Base-by-base conservation (phyloP, 2,797 vertebrate species). In the Helostoma temminkii region DNA sequence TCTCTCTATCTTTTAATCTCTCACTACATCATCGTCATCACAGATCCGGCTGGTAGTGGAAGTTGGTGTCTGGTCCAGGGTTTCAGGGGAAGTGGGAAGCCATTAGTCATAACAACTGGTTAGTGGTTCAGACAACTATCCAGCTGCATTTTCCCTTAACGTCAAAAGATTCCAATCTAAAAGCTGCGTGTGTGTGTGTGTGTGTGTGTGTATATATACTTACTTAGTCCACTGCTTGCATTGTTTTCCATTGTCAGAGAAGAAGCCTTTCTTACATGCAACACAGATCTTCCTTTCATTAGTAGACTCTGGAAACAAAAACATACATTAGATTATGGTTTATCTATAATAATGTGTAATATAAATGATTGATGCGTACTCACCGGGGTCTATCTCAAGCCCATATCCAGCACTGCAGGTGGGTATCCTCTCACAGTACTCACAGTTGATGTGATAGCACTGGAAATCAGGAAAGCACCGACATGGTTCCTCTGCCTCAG, bases 181-280 rank as follows among this genome's bases (percentile, higher is more conserved):
- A 62, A 55, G 53, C 22, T 73, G 48, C 53, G 53, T 53, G 42
- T 19, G 32, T 62, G 36, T 57, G 30, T 63, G 30, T 47, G 26
- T 64, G 30, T 58, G 21, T 57, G 47, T 63, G 6, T 46, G n/a
- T 8, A 0, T 34, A 41, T 16, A 48, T 4, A 43, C 96, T 96
- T 93, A 99, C 97, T 95, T 95, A 22, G 95, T 97, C 97, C 96
- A 98, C 25, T 78, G 88, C 90, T 91, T 95, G 92, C 98, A 99
- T 4, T 80, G 64, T 0, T 96, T 92, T 0, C 69, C 92, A 21
- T 93, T 94, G 48, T 91, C 84, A 3, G 97, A 98, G 91, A 95
- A 99, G 88, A 91, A 95, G 72, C 96, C 97, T 18, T 70, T 73
- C 28, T 83, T 91, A 84, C 98, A 99, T 0, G 74, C 3, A 9